Base-by-base conservation (phyloP, 2,113 vertebrate species). In the Garra rufa region DNA sequence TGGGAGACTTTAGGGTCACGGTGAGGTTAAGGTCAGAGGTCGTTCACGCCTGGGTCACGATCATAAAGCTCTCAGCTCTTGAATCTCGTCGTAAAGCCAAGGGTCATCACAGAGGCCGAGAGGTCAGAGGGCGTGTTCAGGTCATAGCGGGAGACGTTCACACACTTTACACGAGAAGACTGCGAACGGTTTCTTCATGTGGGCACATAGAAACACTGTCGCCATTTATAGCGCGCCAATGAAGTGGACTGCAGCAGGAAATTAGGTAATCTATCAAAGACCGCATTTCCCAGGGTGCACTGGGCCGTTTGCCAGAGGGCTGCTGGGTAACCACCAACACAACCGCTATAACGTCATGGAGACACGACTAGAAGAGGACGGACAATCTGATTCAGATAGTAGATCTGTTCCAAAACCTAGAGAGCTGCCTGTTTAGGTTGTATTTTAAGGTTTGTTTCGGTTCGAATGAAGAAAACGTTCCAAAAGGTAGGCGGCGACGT, bases 281-380 rank as follows among this genome's bases (percentile, higher is more conserved):
- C 86, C 52, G 52, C 86, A 85, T 87, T 85, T 87, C 86, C 86
- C 86, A 87, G 43, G 73, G 73, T 87, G 86, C 86, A 85, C 78
- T 77, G 73, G 83, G 78, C 61, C 41, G 48, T 69, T 4, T 82
- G 83, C 86, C 86, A 85, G 65, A 57, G 57, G 83, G 48, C 43
- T 82, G 73, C 75, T 52, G 79, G 73, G 86, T 65, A 73, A 85
- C 81, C 43, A 84, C 81, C 71, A 84, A 79, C 81, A 81, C 38
- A 84, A 55, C 73, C 63, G 73, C 73, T 87, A 63, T 84, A 80
- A 81, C 52, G 73, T 78, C 77, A 82, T 87, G 73, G 83, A 82
- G 83, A 87, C 75, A 28, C 30, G 75, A 76, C 41, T 83, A 55
- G 78, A 76, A 38, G 21, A 43, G 52, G 24, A 48, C 28, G 41